These are phyloP conservation scores for Atherinosoma microstoma DNA, from an alignment of 2,797 vertebrate species.

Conservation along the genomic window DNA sequence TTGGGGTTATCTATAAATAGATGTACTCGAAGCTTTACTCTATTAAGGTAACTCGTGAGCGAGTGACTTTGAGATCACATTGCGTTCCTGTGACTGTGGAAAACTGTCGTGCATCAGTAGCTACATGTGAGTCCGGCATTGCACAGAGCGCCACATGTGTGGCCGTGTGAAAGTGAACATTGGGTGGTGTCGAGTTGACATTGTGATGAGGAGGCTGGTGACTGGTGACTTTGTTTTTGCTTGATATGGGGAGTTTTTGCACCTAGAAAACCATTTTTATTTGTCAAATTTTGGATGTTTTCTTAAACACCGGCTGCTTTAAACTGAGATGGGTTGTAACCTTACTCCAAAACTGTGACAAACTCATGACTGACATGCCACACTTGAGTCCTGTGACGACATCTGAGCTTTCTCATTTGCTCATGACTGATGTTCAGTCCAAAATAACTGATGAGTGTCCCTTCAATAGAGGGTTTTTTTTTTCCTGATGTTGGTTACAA, in stretches of 20 bases:
- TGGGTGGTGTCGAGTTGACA: background rate
- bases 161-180: constrained; percentile 24
- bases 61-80: constrained; percentile 59
- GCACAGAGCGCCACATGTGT: background rate
- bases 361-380: too few species aligned
- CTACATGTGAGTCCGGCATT: constrained; percentile 50
- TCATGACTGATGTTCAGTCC: too few species aligned
- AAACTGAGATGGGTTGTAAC: too few species aligned
- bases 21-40: constrained; percentile 26
- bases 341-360: too few species aligned
- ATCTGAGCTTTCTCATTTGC: too few species aligned
- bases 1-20: constrained; percentile 65
- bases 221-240: background rate
- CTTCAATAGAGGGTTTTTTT: too few species aligned
- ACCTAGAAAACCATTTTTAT: too few species aligned
- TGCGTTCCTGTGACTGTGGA: constrained; percentile 68
- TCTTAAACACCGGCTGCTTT: background rate
- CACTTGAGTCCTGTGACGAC: too few species aligned
- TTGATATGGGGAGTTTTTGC: too few species aligned
- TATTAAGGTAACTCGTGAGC: constrained; percentile 27
- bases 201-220: constrained; percentile 19
- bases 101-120: constrained; percentile 35
- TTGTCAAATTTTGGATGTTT: background rate
- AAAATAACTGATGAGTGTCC: too few species aligned
- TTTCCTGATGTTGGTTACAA: too few species aligned